Base-by-base conservation (phyloP, 2,888 invertebrate genomes). In the Nymphalis polychloros region DNA sequence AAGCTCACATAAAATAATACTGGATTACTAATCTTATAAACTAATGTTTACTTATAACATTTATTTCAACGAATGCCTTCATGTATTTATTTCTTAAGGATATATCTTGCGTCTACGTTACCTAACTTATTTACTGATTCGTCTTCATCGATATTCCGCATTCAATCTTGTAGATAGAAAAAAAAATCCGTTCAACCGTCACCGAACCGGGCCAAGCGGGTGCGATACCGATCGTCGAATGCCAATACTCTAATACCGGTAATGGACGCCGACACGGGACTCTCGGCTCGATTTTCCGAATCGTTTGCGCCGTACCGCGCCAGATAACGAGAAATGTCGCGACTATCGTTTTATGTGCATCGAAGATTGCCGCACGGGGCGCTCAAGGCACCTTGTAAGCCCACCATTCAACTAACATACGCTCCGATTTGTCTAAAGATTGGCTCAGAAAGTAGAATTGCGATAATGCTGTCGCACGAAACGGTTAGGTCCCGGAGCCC, bases 201-300 rank as follows among this genome's bases (percentile, higher is more conserved):
- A 55, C 53, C 53, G 57, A 57, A 64, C 52, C 69, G 71, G 68
- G 67, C 63, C 64, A 68, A 66, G 63, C 61, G 71, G 59, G 57
- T 50, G 19, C 59, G 75, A 75, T 76, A 72, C 68, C 72, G 67
- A 76, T 75, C 73, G 67, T 49, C 68, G 69, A 70, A 67, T 64
- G 69, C 73, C 73, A 72, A 72, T 73, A 70, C 70, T 81, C 83
- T 89, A 90, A 91, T 90, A 88, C 86, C 86, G 85, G 90, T 91
- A 91, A 91, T 91, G 89, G 90, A 85, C 84, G 82, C 78, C 81
- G 84, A 80, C 75, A 75, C 76, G 76, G 76, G 73, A 57, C 67
- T 48, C 49, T 48, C 49, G 64, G 84, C 86, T 88, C 89, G 87
- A 90, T 92, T 90, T 92, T 90, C 89, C 90, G 84, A 88, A 86